These are phyloP conservation scores for Lipophrys pholis DNA, from an alignment of 2,113 vertebrate genomes.

Conservation along the genomic window DNA sequence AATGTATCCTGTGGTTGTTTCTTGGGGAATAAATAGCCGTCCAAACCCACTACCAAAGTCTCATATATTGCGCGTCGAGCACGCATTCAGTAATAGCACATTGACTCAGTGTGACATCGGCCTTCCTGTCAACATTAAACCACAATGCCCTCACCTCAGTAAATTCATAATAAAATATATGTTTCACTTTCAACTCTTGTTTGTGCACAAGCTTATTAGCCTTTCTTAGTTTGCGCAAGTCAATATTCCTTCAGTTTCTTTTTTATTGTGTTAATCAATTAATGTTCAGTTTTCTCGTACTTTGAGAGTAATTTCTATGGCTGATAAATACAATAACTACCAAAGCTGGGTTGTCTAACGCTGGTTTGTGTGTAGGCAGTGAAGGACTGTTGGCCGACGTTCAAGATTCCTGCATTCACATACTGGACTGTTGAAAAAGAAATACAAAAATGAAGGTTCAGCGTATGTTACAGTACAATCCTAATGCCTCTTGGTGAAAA, in stretches of 20 bases:
- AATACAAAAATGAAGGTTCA: too few species aligned
- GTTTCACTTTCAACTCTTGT: background rate
- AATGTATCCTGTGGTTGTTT: constrained; percentile 83
- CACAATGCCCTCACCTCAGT: background rate
- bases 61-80: constrained; percentile 50
- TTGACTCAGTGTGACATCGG: constrained; percentile 41
- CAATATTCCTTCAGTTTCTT: background rate
- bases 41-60: constrained; percentile 46
- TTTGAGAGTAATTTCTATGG: background rate
- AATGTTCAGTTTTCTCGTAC: background rate
- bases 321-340: background rate
- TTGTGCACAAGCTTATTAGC: too few species aligned
- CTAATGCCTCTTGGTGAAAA: too few species aligned
- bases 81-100: background rate
- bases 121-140: constrained; percentile 23
- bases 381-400: background rate
- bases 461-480: too few species aligned
- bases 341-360: background rate
- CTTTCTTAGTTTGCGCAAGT: too few species aligned
- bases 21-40: constrained; percentile 59
- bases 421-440: too few species aligned
- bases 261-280: background rate
- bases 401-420: background rate
- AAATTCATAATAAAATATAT: background rate
- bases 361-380: background rate